Evolutionary conservation across 2,113 vertebrate species (phyloP), one percentile per base, ranked within the genome.

Genomic region (Zingel zingel): DNA sequence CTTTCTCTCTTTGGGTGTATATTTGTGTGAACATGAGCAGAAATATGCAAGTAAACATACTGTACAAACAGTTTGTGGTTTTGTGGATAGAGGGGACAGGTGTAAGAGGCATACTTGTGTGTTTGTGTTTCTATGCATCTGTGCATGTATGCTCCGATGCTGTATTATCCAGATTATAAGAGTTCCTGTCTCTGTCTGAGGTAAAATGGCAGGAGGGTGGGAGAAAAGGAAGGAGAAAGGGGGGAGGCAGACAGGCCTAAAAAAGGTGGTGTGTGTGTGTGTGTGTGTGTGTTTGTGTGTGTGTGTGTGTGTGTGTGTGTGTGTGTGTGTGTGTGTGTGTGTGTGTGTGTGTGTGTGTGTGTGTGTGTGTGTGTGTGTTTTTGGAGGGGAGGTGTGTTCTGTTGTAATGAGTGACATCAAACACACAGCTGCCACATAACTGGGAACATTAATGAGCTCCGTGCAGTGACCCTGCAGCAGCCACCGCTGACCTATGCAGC

Each of bases 401-500:
- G 61, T 58, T 16, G 64, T 88, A 90, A 89, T 88, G 87, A 90
- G 84, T 89, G 89, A 90, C 93, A 93, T 93, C 90, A 91, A 93
- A 93, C 86, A 86, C 83, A 86, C 91, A 92, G 86, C 91, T 92
- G 88, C 83, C 91, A 89, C 93, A 92, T 90, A 91, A 88, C 85
- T 85, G 77, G 85, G 77, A 72, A 65, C 88, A 81, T 79, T 93
- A 94, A 92, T 91, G 92, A 93, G 92, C 76, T 71, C 68, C 11
- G 76, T 66, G 91, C 90, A 79, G 78, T 92, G 93, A 92, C 90
- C 91, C 90, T 58, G 72, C 88, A 93, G 84, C 80, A 86, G 88
- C 83, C 81, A 12, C 75, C 23, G 23, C 7, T 79, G 89, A 92
- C 91, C 89, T 82, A 79, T 72, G 80, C 23, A 84, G 89, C 90